Evolutionary conservation across 2,888 invertebrate species (phyloP).

Genomic region (Caenorhabditis macrosperma): DNA sequence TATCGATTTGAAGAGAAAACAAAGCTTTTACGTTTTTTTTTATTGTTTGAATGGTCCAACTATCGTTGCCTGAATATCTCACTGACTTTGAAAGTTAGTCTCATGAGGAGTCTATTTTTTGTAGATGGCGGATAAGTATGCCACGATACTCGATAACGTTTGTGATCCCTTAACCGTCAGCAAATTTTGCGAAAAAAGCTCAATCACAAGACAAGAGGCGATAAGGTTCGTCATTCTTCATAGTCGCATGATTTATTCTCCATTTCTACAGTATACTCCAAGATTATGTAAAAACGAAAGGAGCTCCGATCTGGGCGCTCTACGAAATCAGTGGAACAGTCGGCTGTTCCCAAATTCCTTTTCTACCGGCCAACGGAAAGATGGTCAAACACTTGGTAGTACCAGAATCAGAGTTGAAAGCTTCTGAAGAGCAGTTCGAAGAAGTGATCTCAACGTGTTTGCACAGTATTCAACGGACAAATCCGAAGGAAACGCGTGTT

Average conservation of each 20-base stretch:
- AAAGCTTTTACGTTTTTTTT: not conserved
- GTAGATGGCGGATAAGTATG: slow-evolving; percentile 41
- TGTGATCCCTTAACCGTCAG: slow-evolving; percentile 44
- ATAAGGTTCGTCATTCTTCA: slow-evolving; percentile 12
- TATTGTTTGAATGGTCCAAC: not conserved
- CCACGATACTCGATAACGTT: slow-evolving; percentile 38
- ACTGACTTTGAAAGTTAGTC: not conserved
- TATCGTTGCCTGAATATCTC: not conserved
- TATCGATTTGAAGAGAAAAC: not conserved
- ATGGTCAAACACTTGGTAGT: slow-evolving; percentile 44
- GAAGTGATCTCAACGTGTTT: slow-evolving; percentile 34
- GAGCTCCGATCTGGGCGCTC: slow-evolving; percentile 45
- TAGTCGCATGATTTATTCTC: not conserved
- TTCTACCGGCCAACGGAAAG: slow-evolving; percentile 8
- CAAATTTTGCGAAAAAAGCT: slow-evolving; percentile 14
- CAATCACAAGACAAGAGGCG: slow-evolving; percentile 23
- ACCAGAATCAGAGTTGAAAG: slow-evolving; percentile 26
- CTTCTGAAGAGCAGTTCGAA: slow-evolving; percentile 11
- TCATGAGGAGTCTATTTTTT: too few species aligned
- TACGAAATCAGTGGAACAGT: slow-evolving; percentile 48
- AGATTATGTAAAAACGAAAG: slow-evolving; percentile 33
- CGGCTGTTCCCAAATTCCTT: slow-evolving; percentile 6
- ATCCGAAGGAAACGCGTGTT: slow-evolving; percentile 50
- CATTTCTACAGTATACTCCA: slow-evolving; percentile 36
- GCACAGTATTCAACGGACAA: slow-evolving; percentile 57